Evolutionary conservation across 2,888 invertebrate genomes (phyloP).

Genomic region (Eristalinus aeneus): DNA sequence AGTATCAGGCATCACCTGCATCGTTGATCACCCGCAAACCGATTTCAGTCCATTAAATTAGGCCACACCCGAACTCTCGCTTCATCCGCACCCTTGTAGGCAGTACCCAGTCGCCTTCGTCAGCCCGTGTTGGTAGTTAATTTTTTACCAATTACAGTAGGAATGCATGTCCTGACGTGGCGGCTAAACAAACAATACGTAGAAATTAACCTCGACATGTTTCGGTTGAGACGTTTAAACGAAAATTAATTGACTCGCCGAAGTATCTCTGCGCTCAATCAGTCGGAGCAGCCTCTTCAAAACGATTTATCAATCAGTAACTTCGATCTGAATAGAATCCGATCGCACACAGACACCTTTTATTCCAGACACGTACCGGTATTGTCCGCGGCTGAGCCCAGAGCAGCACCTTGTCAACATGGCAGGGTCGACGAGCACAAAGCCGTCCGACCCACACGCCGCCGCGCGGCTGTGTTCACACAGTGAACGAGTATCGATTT

Average conservation of each 20-base stretch:
- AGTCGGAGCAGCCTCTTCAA: slow-evolving; percentile 32
- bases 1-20: neutral
- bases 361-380: slow-evolving; percentile 65
- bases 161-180: slow-evolving; percentile 60
- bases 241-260: slow-evolving; percentile 65
- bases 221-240: slow-evolving; percentile 59
- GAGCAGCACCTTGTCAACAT: slow-evolving; percentile 68
- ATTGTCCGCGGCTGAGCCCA: slow-evolving; percentile 52
- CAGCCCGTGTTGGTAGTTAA: slow-evolving; percentile 24
- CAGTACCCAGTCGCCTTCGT: neutral
- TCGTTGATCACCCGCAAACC: neutral
- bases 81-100: neutral
- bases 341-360: slow-evolving; percentile 31
- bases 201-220: slow-evolving; percentile 51
- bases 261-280: slow-evolving; percentile 30
- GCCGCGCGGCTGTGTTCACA: slow-evolving; percentile 4
- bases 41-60: neutral
- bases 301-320: slow-evolving; percentile 65
- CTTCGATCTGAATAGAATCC: slow-evolving; percentile 55
- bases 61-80: neutral
- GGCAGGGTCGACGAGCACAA: slow-evolving; percentile 63
- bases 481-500: slow-evolving; percentile 65
- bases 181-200: slow-evolving; percentile 61
- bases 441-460: slow-evolving; percentile 50
- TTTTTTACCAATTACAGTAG: slow-evolving; percentile 60